Evolutionary conservation across 1,140 invertebrate species (phyloP), one percentile per base, ranked within the genome.

Genomic region (Listronotus oregonensis): DNA sequence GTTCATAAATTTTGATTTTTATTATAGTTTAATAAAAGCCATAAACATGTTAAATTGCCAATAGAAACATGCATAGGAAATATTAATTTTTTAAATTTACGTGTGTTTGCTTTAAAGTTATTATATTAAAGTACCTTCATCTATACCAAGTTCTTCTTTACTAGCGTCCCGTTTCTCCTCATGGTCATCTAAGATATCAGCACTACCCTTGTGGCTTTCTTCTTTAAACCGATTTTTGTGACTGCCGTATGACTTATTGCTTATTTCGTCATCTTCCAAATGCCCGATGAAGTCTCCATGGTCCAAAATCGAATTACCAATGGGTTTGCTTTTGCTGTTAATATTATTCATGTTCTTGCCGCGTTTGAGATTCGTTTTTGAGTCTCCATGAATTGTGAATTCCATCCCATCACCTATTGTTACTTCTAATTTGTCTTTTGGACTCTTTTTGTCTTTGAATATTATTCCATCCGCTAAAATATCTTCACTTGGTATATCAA

Each of bases 161-260:
- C 92, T 93, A 44, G 89, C 87, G 74, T 95, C 93, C 74, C 91
- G 90, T 77, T 95, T 96, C 76, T 94, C 92, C 80, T 95, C 93
- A 58, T 89, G 89, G 6, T 83, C 84, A 37, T 95, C 93, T 78
- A 93, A 83, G 56, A 89, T 89, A 75, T 91, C 90, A 71, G 89
- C 85, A 75, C 90, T 92, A 64, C 90, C 90, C 82, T 94, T 93
- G 78, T 94, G 91, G 80, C 91, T 94, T 78, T 92, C 90, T 72
- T 93, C 90, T 82, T 93, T 92, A 77, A 90, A 91, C 69, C 91
- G 86, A 79, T 95, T 90, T 79, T 95, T 94, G 80, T 95, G 92
- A 79, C 93, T 95, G 65, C 93, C 93, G 75, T 94, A 94, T 43
- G 94, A 96, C 82, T 94, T 94, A 81, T 93, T 92, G 82, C 93